A percentile compares a stretch with the other conserved stretches of the same genome.
These are phyloP conservation scores for Aspidiotus rigidus DNA, from an alignment of 2,888 invertebrate genomes.

Conservation along the genomic window DNA sequence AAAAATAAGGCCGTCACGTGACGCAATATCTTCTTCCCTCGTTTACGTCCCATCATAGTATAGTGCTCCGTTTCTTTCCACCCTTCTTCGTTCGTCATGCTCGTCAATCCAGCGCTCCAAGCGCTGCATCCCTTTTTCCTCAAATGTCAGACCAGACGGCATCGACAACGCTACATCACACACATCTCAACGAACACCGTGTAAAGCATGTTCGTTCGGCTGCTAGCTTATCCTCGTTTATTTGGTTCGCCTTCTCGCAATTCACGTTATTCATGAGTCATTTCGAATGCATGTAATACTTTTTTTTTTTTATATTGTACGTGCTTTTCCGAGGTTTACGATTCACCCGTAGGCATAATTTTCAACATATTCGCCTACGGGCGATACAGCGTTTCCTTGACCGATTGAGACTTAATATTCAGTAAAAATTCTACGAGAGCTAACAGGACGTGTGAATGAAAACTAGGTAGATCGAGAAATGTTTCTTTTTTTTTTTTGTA, in stretches of 20 bases:
- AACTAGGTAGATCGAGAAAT: no score
- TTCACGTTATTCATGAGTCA: no score
- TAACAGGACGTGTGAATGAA: no score
- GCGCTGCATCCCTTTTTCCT: background rate
- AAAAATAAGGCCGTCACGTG: conserved; percentile 34
- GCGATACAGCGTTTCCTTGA: no score
- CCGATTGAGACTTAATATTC: no score
- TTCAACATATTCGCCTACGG: no score
- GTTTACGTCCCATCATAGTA: conserved; percentile 9
- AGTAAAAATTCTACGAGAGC: no score
- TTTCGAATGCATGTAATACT: no score
- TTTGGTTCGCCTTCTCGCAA: background rate
- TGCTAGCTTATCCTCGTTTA: background rate
- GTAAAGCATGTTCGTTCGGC: conserved; percentile 11
- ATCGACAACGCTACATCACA: conserved; percentile 18
- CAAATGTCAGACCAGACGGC: conserved; percentile 32
- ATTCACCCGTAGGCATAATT: no score
- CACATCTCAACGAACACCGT: conserved; percentile 25
- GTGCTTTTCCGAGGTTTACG: no score
- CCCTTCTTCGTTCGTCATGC: conserved; percentile 18
- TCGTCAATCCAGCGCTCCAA: conserved; percentile 19
- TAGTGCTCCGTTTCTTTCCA: conserved; percentile 12
- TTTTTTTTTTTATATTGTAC: no score
- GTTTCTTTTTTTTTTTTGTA: no score
- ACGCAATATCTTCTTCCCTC: conserved; percentile 31